A percentile compares a stretch with the other conserved stretches of the same genome.
Evolutionary conservation across 2,113 vertebrate species (phyloP).

Genomic region (Elanoides forficatus): DNA sequence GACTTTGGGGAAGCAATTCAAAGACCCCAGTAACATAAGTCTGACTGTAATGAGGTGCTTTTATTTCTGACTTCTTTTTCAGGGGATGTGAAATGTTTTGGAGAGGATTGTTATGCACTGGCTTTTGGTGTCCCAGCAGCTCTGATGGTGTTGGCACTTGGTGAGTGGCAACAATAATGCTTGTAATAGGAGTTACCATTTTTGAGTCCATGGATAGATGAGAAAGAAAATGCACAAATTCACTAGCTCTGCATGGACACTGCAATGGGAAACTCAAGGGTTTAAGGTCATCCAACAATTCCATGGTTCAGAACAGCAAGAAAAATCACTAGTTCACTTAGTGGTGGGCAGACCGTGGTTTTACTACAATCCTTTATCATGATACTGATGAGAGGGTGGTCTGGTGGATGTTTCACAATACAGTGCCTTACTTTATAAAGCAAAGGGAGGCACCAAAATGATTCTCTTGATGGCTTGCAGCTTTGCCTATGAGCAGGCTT

Average conservation of each 20-base stretch:
- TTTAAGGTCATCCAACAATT: not conserved
- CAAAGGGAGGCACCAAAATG: not conserved
- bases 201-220: not conserved
- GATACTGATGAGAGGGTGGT: not conserved
- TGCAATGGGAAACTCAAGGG: not conserved
- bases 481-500: not conserved
- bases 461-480: not conserved
- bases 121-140: conserved; percentile 93
- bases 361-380: not conserved
- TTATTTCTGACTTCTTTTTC: conserved; percentile 27
- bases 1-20: conserved; percentile 12
- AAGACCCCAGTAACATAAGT: not conserved
- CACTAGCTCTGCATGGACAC: not conserved
- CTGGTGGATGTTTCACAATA: not conserved
- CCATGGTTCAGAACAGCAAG: not conserved
- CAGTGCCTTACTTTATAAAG: not conserved
- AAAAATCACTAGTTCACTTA: not conserved
- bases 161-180: conserved; percentile 72
- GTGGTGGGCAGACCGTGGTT: not conserved
- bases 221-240: not conserved
- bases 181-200: not conserved
- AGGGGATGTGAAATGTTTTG: conserved; percentile 95
- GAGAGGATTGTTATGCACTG: conserved; percentile 90
- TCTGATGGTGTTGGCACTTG: conserved; percentile 89
- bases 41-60: conserved; percentile 7